Base-by-base conservation (phyloP, 2,797 vertebrate species). In the Danio albolineatus region DNA sequence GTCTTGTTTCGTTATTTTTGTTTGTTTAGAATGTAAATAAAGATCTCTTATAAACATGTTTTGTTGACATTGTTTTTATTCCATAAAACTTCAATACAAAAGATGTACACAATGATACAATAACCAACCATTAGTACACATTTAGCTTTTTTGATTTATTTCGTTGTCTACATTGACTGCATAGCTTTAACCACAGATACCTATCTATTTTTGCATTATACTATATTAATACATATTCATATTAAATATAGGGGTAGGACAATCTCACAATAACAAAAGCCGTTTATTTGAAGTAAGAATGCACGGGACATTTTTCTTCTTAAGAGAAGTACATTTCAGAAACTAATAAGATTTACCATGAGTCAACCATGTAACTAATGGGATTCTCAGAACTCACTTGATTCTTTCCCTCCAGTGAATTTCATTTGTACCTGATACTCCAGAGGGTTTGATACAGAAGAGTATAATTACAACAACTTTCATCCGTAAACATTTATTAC, bases 1-100 rank as follows among this genome's bases (percentile, higher is more conserved):
- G 60, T 84, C 78, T 78, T 80, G 14, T 91, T 83, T 90, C n/a
- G n/a, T n/a, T n/a, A n/a, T n/a, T n/a, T n/a, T n/a, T n/a, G n/a
- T 56, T 91, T 83, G 90, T 56, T 84, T 57, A 84, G 89, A 82
- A 51, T 94, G 94, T 95, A 94, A 94, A 95, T 94, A 94, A 94
- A 93, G 82, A 79, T 88, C 90, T 89, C 73, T 87, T 88, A 84
- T 90, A 86, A 86, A 90, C 59, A 65, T 19, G 38, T 64, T 64
- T 41, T 48, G 9, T 71, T 64, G 7, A 56, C 10, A 53, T 54
- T 48, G 9, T 10, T 71, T 73, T 78, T 53, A 64, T 49, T 76
- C 10, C 9, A 57, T 14, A 4, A 8, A 39, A 6, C 4, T 54
- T 39, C 19, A 28, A 66, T 36, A 56, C 48, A 60, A 43, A 74